Percentiles rank a stretch among this genome's conserved stretches.
Evolutionary conservation across 2,113 vertebrate species (phyloP).

Genomic region (Bos taurus): DNA sequence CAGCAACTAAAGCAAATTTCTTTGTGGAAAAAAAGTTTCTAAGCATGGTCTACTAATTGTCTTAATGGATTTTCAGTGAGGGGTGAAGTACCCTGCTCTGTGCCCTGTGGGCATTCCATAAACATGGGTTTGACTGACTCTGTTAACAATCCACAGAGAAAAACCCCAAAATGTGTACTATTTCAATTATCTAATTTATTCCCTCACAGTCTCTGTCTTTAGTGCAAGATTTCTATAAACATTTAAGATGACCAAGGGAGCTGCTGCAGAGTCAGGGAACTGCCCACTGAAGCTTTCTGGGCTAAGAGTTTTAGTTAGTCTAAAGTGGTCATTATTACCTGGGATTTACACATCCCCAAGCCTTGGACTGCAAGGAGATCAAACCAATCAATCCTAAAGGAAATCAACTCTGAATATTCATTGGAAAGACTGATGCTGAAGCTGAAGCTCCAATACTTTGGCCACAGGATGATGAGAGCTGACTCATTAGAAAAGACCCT

Average conservation of each 20-base stretch:
- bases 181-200: neutral
- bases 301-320: neutral
- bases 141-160: neutral
- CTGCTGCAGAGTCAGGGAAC: neutral
- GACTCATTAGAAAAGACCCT: neutral
- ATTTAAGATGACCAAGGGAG: neutral
- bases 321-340: neutral
- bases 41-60: conserved; percentile 50
- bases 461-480: neutral
- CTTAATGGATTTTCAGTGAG: conserved; percentile 65
- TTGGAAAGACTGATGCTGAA: neutral
- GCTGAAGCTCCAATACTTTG: neutral
- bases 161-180: neutral
- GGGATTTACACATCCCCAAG: neutral
- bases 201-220: neutral
- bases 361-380: neutral
- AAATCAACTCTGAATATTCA: neutral
- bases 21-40: conserved; percentile 36
- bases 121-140: conserved; percentile 37
- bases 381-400: neutral
- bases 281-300: neutral
- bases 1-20: conserved; percentile 46
- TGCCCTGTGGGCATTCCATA: conserved; percentile 17
- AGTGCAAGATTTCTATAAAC: neutral
- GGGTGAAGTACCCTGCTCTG: conserved; percentile 8